Evolutionary conservation across 2,113 vertebrate species (phyloP).

Genomic region (Cichladusa arquata): DNA sequence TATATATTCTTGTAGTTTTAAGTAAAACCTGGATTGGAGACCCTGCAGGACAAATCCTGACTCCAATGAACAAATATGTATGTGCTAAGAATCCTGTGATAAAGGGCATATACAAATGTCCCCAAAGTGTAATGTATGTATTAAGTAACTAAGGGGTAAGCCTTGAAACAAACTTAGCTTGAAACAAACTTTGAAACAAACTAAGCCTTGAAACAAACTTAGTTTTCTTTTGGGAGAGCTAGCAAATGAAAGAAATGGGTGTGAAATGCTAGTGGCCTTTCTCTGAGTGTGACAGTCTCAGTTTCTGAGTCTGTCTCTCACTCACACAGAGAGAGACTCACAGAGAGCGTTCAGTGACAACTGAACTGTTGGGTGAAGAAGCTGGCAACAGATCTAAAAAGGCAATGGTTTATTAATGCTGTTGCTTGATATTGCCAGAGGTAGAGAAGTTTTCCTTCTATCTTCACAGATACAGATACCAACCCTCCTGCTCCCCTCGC

Average conservation of each 20-base stretch:
- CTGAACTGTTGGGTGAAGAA: neutral
- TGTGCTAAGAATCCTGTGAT: neutral
- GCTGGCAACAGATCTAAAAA: neutral
- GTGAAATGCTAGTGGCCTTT: neutral
- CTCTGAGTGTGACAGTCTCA: neutral
- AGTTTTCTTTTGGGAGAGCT: neutral
- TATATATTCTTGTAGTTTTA: neutral
- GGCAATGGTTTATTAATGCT: neutral
- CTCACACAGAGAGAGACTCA: neutral
- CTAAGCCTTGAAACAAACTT: neutral
- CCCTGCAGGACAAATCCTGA: neutral
- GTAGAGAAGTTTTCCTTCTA: neutral
- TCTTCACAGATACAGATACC: neutral
- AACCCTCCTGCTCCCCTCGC: neutral
- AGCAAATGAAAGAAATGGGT: neutral
- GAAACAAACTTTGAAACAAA: neutral
- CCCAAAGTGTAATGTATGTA: neutral
- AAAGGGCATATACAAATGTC: neutral
- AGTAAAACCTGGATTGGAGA: neutral
- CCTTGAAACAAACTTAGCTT: neutral
- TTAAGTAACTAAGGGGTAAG: neutral
- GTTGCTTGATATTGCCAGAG: neutral
- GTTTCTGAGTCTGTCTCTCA: neutral
- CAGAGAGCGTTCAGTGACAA: neutral
- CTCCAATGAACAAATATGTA: neutral